A percentile compares a stretch with the other conserved stretches of the same genome.
These are phyloP conservation scores for Stenopsyche tienmushanensis DNA, from an alignment of 1,140 invertebrate genomes.

Conservation along the genomic window DNA sequence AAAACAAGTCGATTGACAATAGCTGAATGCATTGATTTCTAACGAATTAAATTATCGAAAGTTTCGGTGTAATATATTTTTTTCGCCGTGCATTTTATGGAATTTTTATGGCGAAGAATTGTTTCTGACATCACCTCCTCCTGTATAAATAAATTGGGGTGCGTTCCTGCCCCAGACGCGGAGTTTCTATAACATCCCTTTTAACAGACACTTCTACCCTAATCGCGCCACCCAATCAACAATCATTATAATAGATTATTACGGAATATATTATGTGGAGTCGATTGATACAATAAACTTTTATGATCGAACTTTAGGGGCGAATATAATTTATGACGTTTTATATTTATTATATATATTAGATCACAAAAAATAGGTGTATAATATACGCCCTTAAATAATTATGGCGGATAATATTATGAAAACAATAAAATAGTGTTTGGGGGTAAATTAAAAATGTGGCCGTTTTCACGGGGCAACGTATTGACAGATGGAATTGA, in stretches of 20 bases:
- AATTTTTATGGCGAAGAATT: no score
- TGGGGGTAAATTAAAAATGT: no score
- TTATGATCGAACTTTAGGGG: constrained; percentile 28
- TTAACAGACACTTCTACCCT: constrained; percentile 19
- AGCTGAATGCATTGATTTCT: no score
- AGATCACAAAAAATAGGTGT: constrained; percentile 1
- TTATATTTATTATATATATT: constrained; percentile 6
- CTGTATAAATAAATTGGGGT: neutral
- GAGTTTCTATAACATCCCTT: neutral
- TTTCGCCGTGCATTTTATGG: no score
- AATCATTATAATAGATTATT: constrained; percentile 34
- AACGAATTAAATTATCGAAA: no score
- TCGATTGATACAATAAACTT: constrained; percentile 32
- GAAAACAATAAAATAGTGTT: constrained; percentile 3
- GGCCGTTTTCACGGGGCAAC: no score
- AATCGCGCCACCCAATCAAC: constrained; percentile 24
- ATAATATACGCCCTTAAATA: constrained; percentile 13
- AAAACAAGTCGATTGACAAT: no score
- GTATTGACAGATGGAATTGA: no score
- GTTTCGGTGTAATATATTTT: no score
- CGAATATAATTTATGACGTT: constrained; percentile 30
- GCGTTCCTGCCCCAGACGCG: neutral
- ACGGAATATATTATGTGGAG: constrained; percentile 21
- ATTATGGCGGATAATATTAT: constrained; percentile 13
- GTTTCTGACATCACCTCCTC: no score